phyloP scores from a whole-genome alignment of 2,888 invertebrate species.

The Hirtodrosophila confusa region DNA sequence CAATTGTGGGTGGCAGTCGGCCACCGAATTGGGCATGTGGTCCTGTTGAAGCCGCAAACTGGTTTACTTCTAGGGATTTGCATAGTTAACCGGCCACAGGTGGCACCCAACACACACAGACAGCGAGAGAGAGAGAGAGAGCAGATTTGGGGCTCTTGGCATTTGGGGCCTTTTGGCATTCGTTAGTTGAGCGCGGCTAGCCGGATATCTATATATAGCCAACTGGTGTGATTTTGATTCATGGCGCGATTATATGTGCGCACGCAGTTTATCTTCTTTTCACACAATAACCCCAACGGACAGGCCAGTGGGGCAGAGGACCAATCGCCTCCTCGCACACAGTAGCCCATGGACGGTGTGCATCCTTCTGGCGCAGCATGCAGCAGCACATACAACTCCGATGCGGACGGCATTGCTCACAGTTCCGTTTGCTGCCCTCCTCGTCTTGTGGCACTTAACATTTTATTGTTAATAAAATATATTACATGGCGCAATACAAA shows the following conservation, averaged over 20 bases:
- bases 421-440: conserved; percentile 8
- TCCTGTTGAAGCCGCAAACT: conserved; percentile 31
- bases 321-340: conserved; percentile 33
- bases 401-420: background rate
- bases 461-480: conserved; percentile 80
- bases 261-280: conserved; percentile 82
- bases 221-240: conserved; percentile 82
- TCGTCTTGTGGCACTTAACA: conserved; percentile 75
- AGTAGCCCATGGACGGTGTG: conserved; percentile 42
- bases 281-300: conserved; percentile 66
- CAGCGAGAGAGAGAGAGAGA: background rate
- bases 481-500: conserved; percentile 77
- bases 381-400: background rate
- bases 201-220: conserved; percentile 78
- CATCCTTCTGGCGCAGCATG: conserved; percentile 44
- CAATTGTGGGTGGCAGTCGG: conserved; percentile 75
- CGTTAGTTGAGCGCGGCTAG: conserved; percentile 62
- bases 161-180: conserved; percentile 46
- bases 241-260: conserved; percentile 83
- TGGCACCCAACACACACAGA: conserved; percentile 26
- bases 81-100: conserved; percentile 53
- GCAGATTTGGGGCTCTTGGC: background rate
- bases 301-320: conserved; percentile 27
- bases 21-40: conserved; percentile 57
- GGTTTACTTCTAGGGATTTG: conserved; percentile 57